phyloP scores from a whole-genome alignment of 2,888 invertebrate species.

The Cantharis flavilabris region DNA sequence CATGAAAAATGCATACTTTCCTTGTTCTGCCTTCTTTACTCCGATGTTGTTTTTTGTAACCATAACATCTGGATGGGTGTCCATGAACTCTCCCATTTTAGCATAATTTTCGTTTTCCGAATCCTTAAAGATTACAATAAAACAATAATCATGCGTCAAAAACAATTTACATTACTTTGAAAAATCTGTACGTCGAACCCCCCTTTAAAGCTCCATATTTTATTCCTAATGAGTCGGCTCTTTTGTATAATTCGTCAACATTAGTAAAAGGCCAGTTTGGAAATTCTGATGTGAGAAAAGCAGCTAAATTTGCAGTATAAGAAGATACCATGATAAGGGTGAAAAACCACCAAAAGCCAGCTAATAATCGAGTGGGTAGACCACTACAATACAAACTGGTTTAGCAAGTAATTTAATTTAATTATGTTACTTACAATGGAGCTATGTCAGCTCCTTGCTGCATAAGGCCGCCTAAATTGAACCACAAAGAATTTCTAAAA shows the following conservation, averaged over 20 bases:
- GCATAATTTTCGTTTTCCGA: constrained; percentile 37
- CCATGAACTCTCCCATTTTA: constrained; percentile 43
- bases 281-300: constrained; percentile 83
- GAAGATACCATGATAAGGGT: constrained; percentile 85
- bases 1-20: constrained; percentile 48
- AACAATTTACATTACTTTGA: constrained; percentile 65
- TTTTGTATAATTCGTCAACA: constrained; percentile 80
- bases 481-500: constrained; percentile 68
- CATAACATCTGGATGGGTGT: constrained; percentile 45
- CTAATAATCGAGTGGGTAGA: constrained; percentile 85
- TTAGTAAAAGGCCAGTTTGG: constrained; percentile 71
- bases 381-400: constrained; percentile 64
- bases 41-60: constrained; percentile 45
- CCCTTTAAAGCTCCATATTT: constrained; percentile 82
- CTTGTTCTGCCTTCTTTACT: constrained; percentile 38
- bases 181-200: constrained; percentile 88
- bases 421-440: constrained; percentile 67
- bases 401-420: constrained; percentile 23
- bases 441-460: constrained; percentile 68
- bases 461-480: constrained; percentile 66
- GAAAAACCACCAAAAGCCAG: constrained; percentile 90
- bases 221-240: constrained; percentile 78
- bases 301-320: constrained; percentile 90
- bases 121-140: constrained; percentile 7
- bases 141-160: background rate